phyloP scores from a whole-genome alignment of 2,113 vertebrate species.

The Gila orcuttii region DNA sequence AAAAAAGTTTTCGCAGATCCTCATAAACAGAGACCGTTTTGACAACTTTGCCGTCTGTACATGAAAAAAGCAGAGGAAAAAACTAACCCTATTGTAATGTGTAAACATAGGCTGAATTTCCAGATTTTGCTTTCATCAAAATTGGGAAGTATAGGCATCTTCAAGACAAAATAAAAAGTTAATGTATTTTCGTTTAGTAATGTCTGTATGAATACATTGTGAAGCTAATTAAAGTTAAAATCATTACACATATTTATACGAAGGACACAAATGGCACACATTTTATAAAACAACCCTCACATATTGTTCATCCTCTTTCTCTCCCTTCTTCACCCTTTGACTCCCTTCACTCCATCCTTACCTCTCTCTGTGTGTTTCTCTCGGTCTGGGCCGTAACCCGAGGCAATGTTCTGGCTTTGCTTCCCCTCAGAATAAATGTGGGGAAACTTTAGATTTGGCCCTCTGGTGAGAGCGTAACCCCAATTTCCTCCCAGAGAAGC shows the following conservation, averaged over 20 bases:
- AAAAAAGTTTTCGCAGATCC: too few species aligned
- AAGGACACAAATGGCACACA: background rate
- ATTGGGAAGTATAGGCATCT: background rate
- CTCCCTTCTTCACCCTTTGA: background rate
- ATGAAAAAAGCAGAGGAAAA: too few species aligned
- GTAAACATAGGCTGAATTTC: background rate
- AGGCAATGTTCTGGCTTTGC: slow-evolving; percentile 20
- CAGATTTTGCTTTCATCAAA: background rate
- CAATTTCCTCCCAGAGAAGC: slow-evolving; percentile 50
- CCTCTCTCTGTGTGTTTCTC: background rate
- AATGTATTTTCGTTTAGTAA: background rate
- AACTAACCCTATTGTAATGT: too few species aligned
- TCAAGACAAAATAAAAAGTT: background rate
- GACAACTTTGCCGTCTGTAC: too few species aligned
- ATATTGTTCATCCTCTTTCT: background rate
- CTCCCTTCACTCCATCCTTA: background rate
- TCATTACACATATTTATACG: background rate
- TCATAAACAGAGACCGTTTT: too few species aligned
- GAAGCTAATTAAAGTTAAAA: background rate
- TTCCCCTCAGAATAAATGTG: slow-evolving; percentile 48
- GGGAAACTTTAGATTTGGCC: slow-evolving; percentile 53
- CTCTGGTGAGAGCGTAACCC: slow-evolving; percentile 36
- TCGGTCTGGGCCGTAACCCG: slow-evolving; percentile 22
- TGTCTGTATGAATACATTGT: background rate
- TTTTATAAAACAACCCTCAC: background rate